Base-by-base conservation (phyloP, 2,888 invertebrate genomes). In the Leptinotarsa haldemani region DNA sequence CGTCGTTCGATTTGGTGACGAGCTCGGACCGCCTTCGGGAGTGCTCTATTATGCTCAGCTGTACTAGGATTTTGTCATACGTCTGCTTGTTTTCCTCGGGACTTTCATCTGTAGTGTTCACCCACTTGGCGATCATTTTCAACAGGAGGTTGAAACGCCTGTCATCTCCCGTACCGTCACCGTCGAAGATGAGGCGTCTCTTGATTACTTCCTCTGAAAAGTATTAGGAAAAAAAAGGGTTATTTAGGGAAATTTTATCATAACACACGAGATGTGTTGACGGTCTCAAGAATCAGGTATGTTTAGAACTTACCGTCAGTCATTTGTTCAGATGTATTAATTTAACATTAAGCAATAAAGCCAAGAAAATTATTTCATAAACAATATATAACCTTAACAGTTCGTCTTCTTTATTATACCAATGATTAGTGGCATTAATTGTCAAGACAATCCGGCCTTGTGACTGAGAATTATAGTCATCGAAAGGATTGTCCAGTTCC, bases 81-180 rank as follows among this genome's bases (percentile, higher is more conserved):
- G 93, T 91, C 40, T 91, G 88, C 87, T 92, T 92, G 82, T 93
- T 92, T 79, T 94, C 93, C 81, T 92, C 91, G 1, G 90, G 88
- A 66, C 91, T 90, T 66, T 93, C 92, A 71, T 93, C 93, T 1
- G 90, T 86, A 67, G 90, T 90, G 82, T 92, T 93, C 71, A 93
- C 92, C 94, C 94, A 95, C 88, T 95, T 95, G 63, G 94, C 91
- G 74, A 95, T 91, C 25, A 94, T 93, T 88, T 96, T 97, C 13
- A 97, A 87, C 20, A 98, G 88, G 71, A 94, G 93, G 85, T 95
- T 96, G 22, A 98, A 90, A 73, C 97, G 90, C 73, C 97, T 91
- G 85, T 99, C 98, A 85, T 99, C 99, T 22, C 97, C 98, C 13
- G 96, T 97, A 9, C 98, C 98, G 89, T 99, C 98, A 18, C 98